Conservation (phyloP, 2,888 invertebrate species). For the Campoplex nolae region DNA sequence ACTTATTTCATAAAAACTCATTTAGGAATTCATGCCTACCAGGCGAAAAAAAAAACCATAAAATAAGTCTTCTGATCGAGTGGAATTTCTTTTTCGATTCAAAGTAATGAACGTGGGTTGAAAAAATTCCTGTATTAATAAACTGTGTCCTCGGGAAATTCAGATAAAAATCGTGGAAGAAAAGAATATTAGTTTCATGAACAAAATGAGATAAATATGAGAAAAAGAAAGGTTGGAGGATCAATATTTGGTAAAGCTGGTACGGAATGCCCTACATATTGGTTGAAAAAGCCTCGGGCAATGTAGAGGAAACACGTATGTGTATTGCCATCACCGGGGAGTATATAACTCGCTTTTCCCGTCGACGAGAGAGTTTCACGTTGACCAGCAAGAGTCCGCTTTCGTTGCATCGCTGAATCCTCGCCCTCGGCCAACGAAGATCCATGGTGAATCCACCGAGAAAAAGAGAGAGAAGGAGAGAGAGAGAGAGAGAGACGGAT, state of each 20-base stretch:
- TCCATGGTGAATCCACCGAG: conserved; percentile 47
- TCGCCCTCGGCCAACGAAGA: conserved; percentile 60
- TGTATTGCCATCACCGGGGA: conserved; percentile 54
- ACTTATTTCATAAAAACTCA: background rate
- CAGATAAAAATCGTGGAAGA: background rate
- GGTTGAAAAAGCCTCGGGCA: conserved; percentile 37
- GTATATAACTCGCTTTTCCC: conserved; percentile 63
- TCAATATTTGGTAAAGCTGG: conserved; percentile 12
- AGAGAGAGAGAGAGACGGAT: background rate
- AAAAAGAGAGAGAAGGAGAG: conserved; percentile 33
- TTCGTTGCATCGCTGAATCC: conserved; percentile 65
- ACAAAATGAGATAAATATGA: background rate
- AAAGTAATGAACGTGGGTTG: background rate
- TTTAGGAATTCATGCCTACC: background rate
- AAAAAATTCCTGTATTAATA: background rate
- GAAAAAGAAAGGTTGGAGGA: conserved; percentile 1
- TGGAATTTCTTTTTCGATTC: background rate
- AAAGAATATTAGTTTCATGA: background rate
- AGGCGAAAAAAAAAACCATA: background rate
- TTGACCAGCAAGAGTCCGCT: conserved; percentile 58
- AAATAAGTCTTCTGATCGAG: background rate
- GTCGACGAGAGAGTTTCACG: conserved; percentile 37
- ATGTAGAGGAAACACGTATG: conserved; percentile 52
- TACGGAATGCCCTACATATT: conserved; percentile 40
- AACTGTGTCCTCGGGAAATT: conserved; percentile 5